Conservation (phyloP, 2,113 vertebrate genomes). For the Cyprinodon brontotheroides region DNA sequence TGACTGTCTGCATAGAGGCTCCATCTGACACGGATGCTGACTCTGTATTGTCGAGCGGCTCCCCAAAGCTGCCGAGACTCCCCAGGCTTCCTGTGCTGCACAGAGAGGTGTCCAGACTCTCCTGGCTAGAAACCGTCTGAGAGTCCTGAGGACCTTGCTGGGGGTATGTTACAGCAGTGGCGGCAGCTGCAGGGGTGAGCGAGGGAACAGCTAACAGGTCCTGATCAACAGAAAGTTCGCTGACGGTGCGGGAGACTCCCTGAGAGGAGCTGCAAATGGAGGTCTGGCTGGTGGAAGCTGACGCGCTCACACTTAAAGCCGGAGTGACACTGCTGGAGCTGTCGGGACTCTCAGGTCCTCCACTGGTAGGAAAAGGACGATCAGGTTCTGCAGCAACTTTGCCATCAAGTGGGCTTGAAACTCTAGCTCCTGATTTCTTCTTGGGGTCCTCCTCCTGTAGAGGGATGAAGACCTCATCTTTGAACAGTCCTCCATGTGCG, state of each 20-base stretch:
- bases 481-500: constrained; percentile 93
- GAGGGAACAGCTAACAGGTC: constrained; percentile 80
- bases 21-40: constrained; percentile 85
- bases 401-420: constrained; percentile 74
- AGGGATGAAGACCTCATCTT: constrained; percentile 95
- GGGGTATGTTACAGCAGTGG: constrained; percentile 73
- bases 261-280: constrained; percentile 93
- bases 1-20: constrained; percentile 89
- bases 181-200: constrained; percentile 72
- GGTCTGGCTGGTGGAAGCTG: constrained; percentile 92
- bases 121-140: constrained; percentile 92
- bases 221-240: constrained; percentile 88
- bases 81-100: constrained; percentile 94
- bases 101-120: constrained; percentile 93
- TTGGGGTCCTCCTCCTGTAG: constrained; percentile 90
- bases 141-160: constrained; percentile 83
- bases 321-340: constrained; percentile 92
- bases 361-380: constrained; percentile 73
- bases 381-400: constrained; percentile 78
- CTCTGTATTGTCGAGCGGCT: constrained; percentile 87
- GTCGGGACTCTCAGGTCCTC: constrained; percentile 86
- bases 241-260: constrained; percentile 87
- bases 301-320: constrained; percentile 89
- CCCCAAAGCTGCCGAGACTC: constrained; percentile 92
- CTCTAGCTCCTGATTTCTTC: constrained; percentile 85